Percentiles rank a stretch among this genome's conserved stretches.
phyloP scores from a whole-genome alignment of 2,888 invertebrate genomes.

The Drosophila meridiana region DNA sequence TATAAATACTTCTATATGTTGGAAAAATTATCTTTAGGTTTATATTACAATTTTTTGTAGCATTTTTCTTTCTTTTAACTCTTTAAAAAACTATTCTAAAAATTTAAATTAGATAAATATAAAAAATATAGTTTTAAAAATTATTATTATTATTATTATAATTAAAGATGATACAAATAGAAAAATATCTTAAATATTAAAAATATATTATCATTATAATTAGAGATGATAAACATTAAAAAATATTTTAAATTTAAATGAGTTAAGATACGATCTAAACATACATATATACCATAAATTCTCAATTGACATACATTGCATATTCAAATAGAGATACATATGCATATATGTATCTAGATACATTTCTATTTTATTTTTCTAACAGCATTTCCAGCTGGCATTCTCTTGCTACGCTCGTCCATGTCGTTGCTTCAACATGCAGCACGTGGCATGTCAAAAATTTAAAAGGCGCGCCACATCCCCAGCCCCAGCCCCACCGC shows the following conservation, averaged over 20 bases:
- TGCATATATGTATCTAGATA: not conserved
- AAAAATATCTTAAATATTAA: no score
- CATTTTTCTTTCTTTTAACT: no score
- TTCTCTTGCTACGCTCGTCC: not conserved
- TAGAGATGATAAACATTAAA: not conserved
- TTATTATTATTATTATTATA: no score
- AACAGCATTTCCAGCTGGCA: not conserved
- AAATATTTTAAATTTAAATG: not conserved
- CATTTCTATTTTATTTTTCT: not conserved
- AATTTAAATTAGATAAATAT: no score
- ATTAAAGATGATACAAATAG: no score
- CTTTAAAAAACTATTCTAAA: no score
- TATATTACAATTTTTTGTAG: no score
- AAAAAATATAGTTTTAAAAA: no score
- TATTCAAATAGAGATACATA: not conserved
- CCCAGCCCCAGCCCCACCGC: not conserved
- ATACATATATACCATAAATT: not conserved
- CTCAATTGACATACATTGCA: not conserved
- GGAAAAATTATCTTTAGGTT: no score
- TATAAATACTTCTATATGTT: no score
- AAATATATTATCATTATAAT: no score
- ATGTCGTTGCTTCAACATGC: slow-evolving; percentile 22
- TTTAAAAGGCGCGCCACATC: slow-evolving; percentile 42
- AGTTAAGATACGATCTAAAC: not conserved
- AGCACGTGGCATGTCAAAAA: slow-evolving; percentile 57